A percentile compares a stretch with the other conserved stretches of the same genome.
Conservation (phyloP, 2,797 vertebrate genomes). For the Falco berigora region DNA sequence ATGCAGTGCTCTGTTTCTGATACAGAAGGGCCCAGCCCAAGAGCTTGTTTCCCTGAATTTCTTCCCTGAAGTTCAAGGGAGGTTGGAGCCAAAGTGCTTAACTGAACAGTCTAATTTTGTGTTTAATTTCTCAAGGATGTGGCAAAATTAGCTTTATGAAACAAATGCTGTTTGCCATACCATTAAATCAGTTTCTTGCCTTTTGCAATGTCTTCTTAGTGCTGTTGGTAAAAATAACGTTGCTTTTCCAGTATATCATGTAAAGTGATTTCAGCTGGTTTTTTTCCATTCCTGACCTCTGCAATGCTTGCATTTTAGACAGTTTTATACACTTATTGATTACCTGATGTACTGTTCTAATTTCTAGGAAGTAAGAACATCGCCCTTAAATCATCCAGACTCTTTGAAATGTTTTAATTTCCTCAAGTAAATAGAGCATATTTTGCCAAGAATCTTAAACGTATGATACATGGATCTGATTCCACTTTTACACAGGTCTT, state of each 20-base stretch:
- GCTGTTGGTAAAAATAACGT: constrained; percentile 46
- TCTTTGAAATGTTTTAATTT: constrained; percentile 54
- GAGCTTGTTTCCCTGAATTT: not conserved
- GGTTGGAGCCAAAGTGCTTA: not conserved
- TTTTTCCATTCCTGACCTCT: constrained; percentile 40
- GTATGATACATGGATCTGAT: not conserved
- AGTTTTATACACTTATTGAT: constrained; percentile 59
- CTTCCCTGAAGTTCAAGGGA: not conserved
- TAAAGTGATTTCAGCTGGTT: constrained; percentile 43
- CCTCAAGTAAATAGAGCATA: constrained; percentile 37
- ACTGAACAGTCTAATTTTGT: not conserved
- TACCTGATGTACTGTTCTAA: constrained; percentile 39
- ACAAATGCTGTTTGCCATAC: not conserved
- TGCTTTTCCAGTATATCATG: constrained; percentile 40
- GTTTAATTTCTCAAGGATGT: not conserved
- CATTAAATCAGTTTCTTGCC: constrained; percentile 31
- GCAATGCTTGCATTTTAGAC: constrained; percentile 25
- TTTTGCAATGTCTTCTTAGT: not conserved
- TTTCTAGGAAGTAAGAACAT: constrained; percentile 51
- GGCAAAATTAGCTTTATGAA: constrained; percentile 6
- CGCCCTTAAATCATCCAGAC: constrained; percentile 31
- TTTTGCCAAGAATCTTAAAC: constrained; percentile 44
- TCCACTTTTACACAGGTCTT: not conserved
- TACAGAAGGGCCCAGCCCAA: not conserved
- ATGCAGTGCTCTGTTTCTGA: not conserved